Evolutionary conservation across 2,888 invertebrate species (phyloP).

Genomic region (Apamea epomidion): DNA sequence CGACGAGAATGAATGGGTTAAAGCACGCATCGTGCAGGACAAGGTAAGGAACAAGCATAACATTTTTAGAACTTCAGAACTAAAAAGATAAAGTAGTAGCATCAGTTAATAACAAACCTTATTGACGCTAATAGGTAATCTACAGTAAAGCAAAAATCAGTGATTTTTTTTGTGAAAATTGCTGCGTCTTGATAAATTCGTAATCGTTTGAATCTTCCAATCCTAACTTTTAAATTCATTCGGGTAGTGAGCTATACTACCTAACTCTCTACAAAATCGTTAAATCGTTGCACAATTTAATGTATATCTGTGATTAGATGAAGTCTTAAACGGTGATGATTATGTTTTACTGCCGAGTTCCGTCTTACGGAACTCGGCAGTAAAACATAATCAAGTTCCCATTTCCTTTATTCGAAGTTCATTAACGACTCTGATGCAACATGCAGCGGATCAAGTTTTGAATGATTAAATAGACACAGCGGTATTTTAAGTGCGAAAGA

Average conservation of each 20-base stretch:
- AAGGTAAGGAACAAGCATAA: slow-evolving; percentile 90
- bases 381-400: slow-evolving; percentile 42
- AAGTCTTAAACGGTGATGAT: slow-evolving; percentile 20
- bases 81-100: background rate
- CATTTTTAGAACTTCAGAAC: background rate
- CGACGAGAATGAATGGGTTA: slow-evolving; percentile 96
- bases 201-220: background rate
- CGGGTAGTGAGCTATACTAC: background rate
- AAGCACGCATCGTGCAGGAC: slow-evolving; percentile 94
- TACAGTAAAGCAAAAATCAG: background rate
- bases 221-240: background rate
- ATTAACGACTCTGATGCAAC: slow-evolving; percentile 49
- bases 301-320: slow-evolving; percentile 30
- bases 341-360: too few relatives aligned
- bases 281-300: slow-evolving; percentile 38
- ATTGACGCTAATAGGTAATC: background rate
- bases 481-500: slow-evolving; percentile 25
- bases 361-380: slow-evolving; percentile 18
- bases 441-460: slow-evolving; percentile 29
- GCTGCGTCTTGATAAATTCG: background rate
- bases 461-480: slow-evolving; percentile 1
- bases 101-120: background rate
- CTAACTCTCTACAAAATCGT: slow-evolving; percentile 12
- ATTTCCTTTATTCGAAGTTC: slow-evolving; percentile 53
- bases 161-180: background rate